Conservation (phyloP, 2,797 vertebrate species). For the Pseudocheirus occidentalis region DNA sequence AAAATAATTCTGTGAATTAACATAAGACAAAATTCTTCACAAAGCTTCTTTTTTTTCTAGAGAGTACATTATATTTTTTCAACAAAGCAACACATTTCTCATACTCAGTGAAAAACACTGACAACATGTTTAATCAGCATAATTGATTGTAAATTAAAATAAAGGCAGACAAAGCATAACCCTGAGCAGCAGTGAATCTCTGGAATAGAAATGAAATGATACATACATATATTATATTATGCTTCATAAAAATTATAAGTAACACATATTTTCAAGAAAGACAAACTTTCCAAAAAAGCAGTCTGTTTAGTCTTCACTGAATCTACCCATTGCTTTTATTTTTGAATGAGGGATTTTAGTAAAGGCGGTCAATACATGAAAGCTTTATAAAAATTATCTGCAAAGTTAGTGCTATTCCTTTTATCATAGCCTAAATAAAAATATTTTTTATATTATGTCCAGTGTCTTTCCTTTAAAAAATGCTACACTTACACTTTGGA, state of each 20-base stretch:
- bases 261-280: constrained; percentile 62
- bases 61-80: constrained; percentile 3
- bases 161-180: constrained; percentile 17
- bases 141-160: constrained; percentile 65
- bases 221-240: constrained; percentile 40
- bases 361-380: background rate
- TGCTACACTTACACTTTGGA: background rate
- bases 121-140: constrained; percentile 56
- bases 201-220: constrained; percentile 50
- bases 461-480: background rate
- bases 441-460: background rate
- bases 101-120: constrained; percentile 39
- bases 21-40: constrained; percentile 9
- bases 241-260: constrained; percentile 59
- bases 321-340: background rate
- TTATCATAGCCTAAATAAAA: constrained; percentile 3
- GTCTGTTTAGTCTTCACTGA: background rate
- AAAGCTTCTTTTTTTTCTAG: constrained; percentile 22
- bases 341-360: background rate
- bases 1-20: constrained; percentile 41
- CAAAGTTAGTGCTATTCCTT: background rate
- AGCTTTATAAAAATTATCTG: background rate
- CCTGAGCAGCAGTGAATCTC: constrained; percentile 58
- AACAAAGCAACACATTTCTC: constrained; percentile 28
- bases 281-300: constrained; percentile 14